phyloP scores from a whole-genome alignment of 2,113 vertebrate species.

The Isurus oxyrinchus region DNA sequence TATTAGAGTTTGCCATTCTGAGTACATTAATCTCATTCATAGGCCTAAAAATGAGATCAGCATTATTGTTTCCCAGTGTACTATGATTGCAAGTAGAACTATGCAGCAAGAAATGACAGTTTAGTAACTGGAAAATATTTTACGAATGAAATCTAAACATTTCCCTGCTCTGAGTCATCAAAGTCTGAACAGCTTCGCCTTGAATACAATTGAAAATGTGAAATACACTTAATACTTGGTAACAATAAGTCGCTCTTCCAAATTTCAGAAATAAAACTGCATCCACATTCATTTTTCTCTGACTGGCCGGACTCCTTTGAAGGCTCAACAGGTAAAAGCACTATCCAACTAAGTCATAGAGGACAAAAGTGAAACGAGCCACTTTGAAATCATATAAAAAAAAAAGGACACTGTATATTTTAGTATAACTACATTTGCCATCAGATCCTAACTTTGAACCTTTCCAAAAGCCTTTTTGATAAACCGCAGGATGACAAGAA shows the following conservation, averaged over 20 bases:
- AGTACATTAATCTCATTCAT: neutral
- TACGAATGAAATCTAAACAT: neutral
- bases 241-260: neutral
- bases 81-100: neutral
- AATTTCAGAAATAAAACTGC: neutral
- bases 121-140: neutral
- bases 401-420: neutral
- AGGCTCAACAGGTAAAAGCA: neutral
- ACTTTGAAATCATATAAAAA: neutral
- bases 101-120: neutral
- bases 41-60: neutral
- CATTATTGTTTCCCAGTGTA: neutral
- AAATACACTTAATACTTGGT: neutral
- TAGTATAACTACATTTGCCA: neutral
- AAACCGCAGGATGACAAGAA: neutral
- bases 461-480: neutral
- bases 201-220: neutral
- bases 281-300: neutral
- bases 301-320: neutral
- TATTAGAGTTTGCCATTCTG: neutral
- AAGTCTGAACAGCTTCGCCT: neutral
- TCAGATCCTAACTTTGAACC: neutral
- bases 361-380: neutral
- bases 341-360: neutral
- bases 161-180: neutral